A percentile compares a stretch with the other conserved stretches of the same genome.
Conservation (phyloP, 1,140 invertebrate species). For the Anastatus disparis region DNA sequence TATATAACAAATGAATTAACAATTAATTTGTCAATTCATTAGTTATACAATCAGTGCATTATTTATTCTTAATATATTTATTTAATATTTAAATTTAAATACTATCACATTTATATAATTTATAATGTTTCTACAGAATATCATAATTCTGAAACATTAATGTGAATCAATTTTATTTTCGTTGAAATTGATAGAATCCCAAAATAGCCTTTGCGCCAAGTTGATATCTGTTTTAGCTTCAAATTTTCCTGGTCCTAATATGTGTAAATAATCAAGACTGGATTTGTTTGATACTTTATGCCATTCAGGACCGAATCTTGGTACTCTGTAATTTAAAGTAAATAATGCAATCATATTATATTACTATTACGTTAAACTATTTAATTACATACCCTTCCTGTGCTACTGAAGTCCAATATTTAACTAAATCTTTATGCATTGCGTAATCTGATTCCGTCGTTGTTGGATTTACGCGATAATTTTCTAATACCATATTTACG, state of each 20-base stretch:
- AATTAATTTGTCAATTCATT: no score
- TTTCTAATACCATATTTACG: not conserved
- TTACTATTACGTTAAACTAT: no score
- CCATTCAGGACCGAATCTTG: conserved; percentile 11
- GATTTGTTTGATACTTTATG: not conserved
- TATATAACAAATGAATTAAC: no score
- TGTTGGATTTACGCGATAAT: not conserved
- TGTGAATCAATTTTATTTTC: no score
- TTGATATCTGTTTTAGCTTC: not conserved
- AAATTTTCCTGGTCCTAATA: not conserved
- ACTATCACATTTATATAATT: no score
- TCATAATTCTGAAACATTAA: no score
- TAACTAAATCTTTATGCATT: conserved; percentile 6
- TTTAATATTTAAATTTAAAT: no score
- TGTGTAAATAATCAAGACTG: not conserved
- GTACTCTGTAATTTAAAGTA: not conserved
- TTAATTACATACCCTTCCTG: not conserved
- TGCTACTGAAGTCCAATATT: not conserved
- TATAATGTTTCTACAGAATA: no score
- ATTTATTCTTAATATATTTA: no score
- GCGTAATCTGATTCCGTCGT: not conserved
- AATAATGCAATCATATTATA: no score
- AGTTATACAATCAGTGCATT: no score
- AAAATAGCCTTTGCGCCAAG: not conserved
- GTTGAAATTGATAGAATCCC: conserved; percentile 60